A percentile compares a stretch with the other conserved stretches of the same genome.
These are phyloP conservation scores for Apodemus sylvaticus DNA, from an alignment of 2,113 vertebrate genomes.

Conservation along the genomic window DNA sequence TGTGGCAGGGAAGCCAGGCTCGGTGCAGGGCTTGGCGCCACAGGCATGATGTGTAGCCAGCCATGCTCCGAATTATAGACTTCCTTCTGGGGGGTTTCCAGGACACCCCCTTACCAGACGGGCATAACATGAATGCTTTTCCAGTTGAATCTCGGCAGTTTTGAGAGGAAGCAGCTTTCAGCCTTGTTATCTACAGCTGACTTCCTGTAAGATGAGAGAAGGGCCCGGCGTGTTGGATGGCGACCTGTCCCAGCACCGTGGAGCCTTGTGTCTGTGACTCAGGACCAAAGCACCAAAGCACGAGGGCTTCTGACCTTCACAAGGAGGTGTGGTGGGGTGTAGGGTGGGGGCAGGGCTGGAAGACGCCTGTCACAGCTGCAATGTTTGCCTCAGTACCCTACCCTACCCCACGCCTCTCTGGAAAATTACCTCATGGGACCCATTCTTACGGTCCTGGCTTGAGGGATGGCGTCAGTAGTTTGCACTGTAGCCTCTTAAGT, in stretches of 20 bases:
- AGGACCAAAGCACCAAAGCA: accelerated
- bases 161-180: conserved; percentile 77
- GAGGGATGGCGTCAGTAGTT: conserved; percentile 56
- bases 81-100: conserved; percentile 72
- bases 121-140: conserved; percentile 65
- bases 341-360: too few species aligned
- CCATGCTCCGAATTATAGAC: conserved; percentile 20
- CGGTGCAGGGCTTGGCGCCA: background rate
- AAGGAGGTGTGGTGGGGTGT: background rate
- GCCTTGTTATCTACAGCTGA: conserved; percentile 51
- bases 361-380: background rate
- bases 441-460: conserved; percentile 14
- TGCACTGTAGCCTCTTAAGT: conserved; percentile 15
- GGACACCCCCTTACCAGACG: conserved; percentile 57
- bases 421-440: background rate
- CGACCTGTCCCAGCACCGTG: background rate
- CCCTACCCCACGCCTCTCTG: background rate
- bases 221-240: background rate
- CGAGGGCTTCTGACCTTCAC: background rate
- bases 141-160: conserved; percentile 65
- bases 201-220: conserved; percentile 64
- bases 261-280: background rate
- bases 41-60: background rate
- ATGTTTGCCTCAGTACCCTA: background rate
- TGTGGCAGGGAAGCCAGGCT: background rate